Conservation (phyloP, 2,888 invertebrate species). For the Agrypnus murinus region DNA sequence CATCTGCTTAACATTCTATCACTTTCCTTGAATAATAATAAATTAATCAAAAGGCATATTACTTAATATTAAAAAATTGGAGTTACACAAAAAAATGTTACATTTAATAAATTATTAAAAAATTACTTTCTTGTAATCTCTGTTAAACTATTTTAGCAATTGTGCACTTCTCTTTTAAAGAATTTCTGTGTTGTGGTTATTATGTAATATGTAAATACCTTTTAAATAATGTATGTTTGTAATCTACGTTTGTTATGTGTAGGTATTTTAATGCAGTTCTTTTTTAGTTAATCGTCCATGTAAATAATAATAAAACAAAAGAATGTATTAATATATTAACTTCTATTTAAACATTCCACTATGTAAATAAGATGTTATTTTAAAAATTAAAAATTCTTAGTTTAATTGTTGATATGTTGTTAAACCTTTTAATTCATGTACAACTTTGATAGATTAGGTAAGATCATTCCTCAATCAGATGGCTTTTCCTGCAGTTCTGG, state of each 20-base stretch:
- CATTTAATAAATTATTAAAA: too few species aligned
- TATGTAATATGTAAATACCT: neutral
- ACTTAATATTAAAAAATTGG: too few species aligned
- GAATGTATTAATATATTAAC: constrained; percentile 39
- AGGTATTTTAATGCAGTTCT: constrained; percentile 11
- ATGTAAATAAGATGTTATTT: constrained; percentile 48
- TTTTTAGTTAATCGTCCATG: constrained; percentile 44
- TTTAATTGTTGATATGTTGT: too few species aligned
- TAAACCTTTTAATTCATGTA: too few species aligned
- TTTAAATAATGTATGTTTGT: constrained; percentile 7
- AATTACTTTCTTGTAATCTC: too few species aligned
- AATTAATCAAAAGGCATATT: too few species aligned
- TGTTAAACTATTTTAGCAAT: neutral
- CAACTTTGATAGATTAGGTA: too few species aligned
- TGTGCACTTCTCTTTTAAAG: constrained; percentile 2
- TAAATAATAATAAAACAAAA: constrained; percentile 44
- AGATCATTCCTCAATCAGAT: too few species aligned
- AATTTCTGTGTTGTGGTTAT: constrained; percentile 5
- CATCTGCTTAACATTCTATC: too few species aligned
- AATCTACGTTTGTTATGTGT: constrained; percentile 3
- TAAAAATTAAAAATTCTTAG: constrained; percentile 47
- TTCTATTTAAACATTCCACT: constrained; percentile 47
- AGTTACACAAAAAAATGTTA: too few species aligned
- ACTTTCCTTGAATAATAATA: too few species aligned
- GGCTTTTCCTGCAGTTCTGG: too few species aligned